phyloP scores from a whole-genome alignment of 2,113 vertebrate species.

The Sinocyclocheilus anophthalmus region DNA sequence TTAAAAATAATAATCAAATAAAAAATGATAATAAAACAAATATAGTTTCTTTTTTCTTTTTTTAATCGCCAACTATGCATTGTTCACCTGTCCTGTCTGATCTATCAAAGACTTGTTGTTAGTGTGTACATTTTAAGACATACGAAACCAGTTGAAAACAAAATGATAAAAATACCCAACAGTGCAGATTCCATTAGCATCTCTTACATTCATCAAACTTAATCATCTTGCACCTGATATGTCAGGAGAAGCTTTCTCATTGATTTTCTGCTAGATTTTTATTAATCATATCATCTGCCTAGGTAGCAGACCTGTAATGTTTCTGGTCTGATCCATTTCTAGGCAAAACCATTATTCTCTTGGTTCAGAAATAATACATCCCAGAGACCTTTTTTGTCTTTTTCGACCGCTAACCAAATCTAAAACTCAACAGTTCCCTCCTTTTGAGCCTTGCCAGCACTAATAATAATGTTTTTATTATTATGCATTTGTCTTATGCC shows the following conservation, averaged over 20 bases:
- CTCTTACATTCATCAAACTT: conserved; percentile 5
- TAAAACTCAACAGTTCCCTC: conserved; percentile 11
- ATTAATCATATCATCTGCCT: neutral
- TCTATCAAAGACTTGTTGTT: neutral
- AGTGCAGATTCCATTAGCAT: neutral
- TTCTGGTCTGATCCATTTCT: neutral
- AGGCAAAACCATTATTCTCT: neutral
- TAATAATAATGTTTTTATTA: conserved; percentile 14
- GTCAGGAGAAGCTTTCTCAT: no score
- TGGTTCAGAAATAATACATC: conserved; percentile 4
- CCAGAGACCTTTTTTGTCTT: conserved; percentile 10
- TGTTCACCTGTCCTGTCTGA: neutral
- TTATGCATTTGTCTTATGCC: neutral
- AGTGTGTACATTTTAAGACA: neutral
- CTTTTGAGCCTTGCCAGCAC: neutral
- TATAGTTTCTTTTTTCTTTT: neutral
- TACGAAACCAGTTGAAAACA: neutral
- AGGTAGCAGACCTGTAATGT: neutral
- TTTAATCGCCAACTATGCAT: neutral
- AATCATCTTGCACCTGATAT: neutral
- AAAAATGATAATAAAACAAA: neutral
- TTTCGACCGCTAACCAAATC: neutral
- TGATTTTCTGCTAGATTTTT: neutral
- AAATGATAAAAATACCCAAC: neutral
- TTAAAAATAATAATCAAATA: neutral